Percentiles rank a stretch among this genome's conserved stretches.
These are phyloP conservation scores for Euura lappo DNA, from an alignment of 1,140 invertebrate genomes.

Conservation along the genomic window DNA sequence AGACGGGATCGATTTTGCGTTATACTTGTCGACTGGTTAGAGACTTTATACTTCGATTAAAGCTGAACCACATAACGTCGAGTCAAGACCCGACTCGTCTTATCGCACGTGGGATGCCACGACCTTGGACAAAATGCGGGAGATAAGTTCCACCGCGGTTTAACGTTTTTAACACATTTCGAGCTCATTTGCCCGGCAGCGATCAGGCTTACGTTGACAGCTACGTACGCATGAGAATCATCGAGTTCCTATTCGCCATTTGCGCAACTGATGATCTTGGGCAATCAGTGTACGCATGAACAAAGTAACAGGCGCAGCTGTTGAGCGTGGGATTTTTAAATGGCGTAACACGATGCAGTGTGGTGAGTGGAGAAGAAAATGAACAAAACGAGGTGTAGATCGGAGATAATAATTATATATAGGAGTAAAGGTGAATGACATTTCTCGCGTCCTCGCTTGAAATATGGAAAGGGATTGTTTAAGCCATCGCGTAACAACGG, in stretches of 20 bases:
- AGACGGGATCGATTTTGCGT: neutral
- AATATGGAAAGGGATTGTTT: neutral
- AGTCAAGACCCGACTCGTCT: neutral
- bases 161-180: too few species aligned
- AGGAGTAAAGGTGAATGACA: neutral
- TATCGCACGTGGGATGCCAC: neutral
- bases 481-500: neutral
- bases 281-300: too few species aligned
- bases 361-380: neutral
- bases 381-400: neutral
- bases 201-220: too few species aligned
- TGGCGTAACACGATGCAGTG: neutral
- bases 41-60: too few species aligned
- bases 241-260: too few species aligned
- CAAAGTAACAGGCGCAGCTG: too few species aligned
- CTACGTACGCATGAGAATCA: too few species aligned
- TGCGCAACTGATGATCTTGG: too few species aligned
- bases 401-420: neutral
- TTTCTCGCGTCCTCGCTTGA: neutral
- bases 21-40: neutral
- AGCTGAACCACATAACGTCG: neutral
- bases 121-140: neutral
- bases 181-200: too few species aligned
- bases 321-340: neutral
- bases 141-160: too few species aligned